Evolutionary conservation across 2,113 vertebrate species (phyloP).

Genomic region (Orientallactaga bullata): DNA sequence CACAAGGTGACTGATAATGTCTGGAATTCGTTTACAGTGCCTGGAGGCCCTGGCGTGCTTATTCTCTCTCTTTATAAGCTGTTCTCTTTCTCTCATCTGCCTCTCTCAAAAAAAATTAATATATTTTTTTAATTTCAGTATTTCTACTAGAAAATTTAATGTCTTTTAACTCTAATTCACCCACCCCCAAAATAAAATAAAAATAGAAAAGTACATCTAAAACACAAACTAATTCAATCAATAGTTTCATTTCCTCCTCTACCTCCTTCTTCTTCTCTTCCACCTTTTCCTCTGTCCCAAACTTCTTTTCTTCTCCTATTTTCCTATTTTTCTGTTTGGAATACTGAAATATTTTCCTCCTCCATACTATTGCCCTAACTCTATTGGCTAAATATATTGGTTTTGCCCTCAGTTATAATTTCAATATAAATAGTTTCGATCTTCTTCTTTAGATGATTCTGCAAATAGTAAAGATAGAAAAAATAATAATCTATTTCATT

Average conservation of each 20-base stretch:
- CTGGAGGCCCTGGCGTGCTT: too few relatives aligned
- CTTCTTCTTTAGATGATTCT: neutral
- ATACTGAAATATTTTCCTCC: neutral
- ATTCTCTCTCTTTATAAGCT: too few relatives aligned
- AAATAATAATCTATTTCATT: neutral
- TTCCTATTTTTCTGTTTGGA: neutral
- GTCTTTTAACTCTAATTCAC: neutral
- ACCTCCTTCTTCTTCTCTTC: neutral
- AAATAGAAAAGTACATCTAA: neutral
- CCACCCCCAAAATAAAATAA: neutral
- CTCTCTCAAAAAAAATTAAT: too few relatives aligned
- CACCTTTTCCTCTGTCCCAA: too few relatives aligned
- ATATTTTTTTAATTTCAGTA: too few relatives aligned
- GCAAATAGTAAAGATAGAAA: neutral
- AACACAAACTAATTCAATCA: neutral
- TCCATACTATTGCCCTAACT: neutral
- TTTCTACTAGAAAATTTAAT: neutral
- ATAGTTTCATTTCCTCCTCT: neutral
- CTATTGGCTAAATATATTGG: slow-evolving; percentile 11
- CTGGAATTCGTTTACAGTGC: too few relatives aligned
- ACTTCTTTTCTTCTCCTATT: neutral
- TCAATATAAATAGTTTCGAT: neutral
- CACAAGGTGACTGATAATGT: too few relatives aligned
- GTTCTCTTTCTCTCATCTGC: too few relatives aligned
- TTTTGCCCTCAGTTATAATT: neutral